These are phyloP conservation scores for Bradypodion pumilum DNA, from an alignment of 2,797 vertebrate species.

Conservation along the genomic window DNA sequence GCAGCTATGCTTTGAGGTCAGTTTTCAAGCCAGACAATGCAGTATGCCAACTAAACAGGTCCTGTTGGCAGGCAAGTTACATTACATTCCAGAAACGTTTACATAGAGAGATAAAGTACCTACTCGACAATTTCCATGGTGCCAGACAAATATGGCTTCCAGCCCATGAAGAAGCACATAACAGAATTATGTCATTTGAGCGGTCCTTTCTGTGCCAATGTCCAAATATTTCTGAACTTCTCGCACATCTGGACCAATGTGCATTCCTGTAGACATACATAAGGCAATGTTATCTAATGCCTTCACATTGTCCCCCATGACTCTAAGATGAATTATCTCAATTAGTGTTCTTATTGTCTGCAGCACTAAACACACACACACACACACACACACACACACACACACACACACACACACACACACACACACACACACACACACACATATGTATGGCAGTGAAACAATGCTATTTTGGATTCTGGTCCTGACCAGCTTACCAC, in stretches of 20 bases:
- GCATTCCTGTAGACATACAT: not conserved
- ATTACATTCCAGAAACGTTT: constrained; percentile 1
- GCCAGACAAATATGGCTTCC: constrained; percentile 4
- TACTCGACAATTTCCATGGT: not conserved
- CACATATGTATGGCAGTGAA: not conserved
- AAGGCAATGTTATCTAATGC: constrained; percentile 36
- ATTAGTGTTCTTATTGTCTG: constrained; percentile 29
- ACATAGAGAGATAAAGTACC: not conserved
- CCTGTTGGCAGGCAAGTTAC: not conserved
- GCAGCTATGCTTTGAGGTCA: not conserved
- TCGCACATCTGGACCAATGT: constrained; percentile 5
- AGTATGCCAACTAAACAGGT: not conserved
- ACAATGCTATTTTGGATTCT: constrained; percentile 22
- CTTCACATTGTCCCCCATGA: constrained; percentile 22
- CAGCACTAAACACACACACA: not conserved
- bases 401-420: not conserved
- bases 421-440: not conserved
- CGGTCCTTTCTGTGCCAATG: constrained; percentile 8
- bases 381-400: not conserved
- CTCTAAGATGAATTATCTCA: constrained; percentile 20
- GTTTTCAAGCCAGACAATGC: not conserved
- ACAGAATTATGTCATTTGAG: not conserved
- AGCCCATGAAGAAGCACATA: not conserved
- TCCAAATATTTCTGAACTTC: constrained; percentile 26
- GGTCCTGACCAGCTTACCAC: not conserved